Base-by-base conservation (phyloP, 2,113 vertebrate genomes). In the Lycaon pictus region DNA sequence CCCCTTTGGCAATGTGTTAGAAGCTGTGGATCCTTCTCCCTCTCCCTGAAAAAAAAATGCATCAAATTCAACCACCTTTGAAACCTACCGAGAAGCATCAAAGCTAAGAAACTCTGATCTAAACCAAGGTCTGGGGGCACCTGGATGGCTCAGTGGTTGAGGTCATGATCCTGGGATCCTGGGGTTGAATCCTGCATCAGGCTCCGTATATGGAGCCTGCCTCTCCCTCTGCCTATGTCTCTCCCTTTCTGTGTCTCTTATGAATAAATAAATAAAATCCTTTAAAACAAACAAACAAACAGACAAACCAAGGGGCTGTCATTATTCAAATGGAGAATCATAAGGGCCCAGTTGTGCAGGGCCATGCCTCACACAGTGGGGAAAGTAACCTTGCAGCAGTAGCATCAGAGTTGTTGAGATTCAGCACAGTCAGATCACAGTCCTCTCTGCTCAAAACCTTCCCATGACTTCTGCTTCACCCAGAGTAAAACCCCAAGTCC, bases 31-130 rank as follows among this genome's bases (percentile, higher is more conserved):
- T 93, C 17, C 58, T 77, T 43, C 7, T 7, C n/a, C 27, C 56
- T 5, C 22, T 13, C 22, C 20, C 10, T 10, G 0, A 7, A 3
- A 58, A 27, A 22, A 83, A 82, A 65, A 51, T 8, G 25, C 60
- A 82, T 35, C 76, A 79, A 37, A 67, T 67, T 79, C 53, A 43
- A 63, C 82, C 51, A 74, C 17, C 6, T 93, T 27, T 80, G 63
- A 95, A 91, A 72, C 27, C 56, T 74, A 48, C 53, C 56, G 13
- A 27, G 23, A 71, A 63, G 7, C 58, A n/a, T 89, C 65, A 48
- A n/a, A 23, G 56, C 22, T 90, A 62, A 72, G 62, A 82, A 81
- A 90, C 43, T 29, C 37, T 88, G 65, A 83, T 37, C 69, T 72
- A 71, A 85, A 94, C 58, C 56, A 63, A 63, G 63, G 43, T 43